These are phyloP conservation scores for Daubentonia madagascariensis DNA, from an alignment of 2,113 vertebrate genomes.

Conservation along the genomic window DNA sequence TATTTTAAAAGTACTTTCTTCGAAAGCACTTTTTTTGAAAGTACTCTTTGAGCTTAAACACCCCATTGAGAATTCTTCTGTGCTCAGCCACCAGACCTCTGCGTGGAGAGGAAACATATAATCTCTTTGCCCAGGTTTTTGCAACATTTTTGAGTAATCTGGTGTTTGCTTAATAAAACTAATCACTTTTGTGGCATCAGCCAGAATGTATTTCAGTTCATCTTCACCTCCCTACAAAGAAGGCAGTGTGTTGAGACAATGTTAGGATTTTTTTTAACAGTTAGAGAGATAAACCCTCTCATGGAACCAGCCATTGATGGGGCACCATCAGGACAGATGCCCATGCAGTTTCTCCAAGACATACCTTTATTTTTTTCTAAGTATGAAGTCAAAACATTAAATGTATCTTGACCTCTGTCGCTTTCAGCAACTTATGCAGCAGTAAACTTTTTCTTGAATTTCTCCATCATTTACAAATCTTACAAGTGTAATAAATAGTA, in stretches of 20 bases:
- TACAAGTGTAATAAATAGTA: not conserved
- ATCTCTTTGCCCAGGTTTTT: not conserved
- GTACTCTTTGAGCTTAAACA: not conserved
- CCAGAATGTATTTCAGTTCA: not conserved
- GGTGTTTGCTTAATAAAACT: conserved; percentile 21
- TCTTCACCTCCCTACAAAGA: not conserved
- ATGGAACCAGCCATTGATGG: not conserved
- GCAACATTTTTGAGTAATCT: conserved; percentile 37
- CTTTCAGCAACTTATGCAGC: not conserved
- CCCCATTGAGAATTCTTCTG: not conserved
- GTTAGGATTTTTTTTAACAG: not conserved
- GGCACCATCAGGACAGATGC: not conserved
- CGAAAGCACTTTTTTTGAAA: not conserved
- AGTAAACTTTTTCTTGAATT: not conserved
- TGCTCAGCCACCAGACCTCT: not conserved
- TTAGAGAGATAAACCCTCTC: not conserved
- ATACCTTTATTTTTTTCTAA: not conserved
- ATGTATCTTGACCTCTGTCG: not conserved
- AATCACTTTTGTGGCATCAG: not conserved
- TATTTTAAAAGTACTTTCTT: not conserved
- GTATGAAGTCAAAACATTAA: not conserved
- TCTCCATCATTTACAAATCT: not conserved
- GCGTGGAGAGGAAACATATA: not conserved
- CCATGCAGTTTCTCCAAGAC: not conserved
- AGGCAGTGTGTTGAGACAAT: not conserved